Percentiles rank a stretch among this genome's conserved stretches.
phyloP scores from a whole-genome alignment of 2,888 invertebrate genomes.

The Prosopocoilus inquinatus region DNA sequence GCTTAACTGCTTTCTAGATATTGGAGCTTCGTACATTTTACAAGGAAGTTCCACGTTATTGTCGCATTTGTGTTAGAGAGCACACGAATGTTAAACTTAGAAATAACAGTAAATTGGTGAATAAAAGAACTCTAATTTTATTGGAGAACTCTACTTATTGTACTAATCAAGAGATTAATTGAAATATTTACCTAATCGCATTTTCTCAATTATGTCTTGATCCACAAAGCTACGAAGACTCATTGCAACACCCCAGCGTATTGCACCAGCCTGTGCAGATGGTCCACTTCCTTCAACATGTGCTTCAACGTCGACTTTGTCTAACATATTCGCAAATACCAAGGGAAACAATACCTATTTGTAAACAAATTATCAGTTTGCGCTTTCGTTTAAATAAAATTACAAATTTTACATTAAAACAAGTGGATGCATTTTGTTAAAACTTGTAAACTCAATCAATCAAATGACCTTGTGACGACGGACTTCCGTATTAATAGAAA shows the following conservation, averaged over 20 bases:
- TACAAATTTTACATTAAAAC: too few relatives aligned
- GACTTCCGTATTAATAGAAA: too few relatives aligned
- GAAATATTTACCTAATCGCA: constrained; percentile 73
- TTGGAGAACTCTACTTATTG: neutral
- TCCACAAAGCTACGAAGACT: constrained; percentile 82
- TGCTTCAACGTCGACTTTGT: constrained; percentile 81
- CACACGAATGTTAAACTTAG: too few relatives aligned
- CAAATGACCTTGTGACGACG: too few relatives aligned
- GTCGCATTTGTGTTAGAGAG: too few relatives aligned
- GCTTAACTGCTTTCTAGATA: too few relatives aligned
- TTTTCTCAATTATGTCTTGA: constrained; percentile 70
- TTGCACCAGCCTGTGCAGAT: constrained; percentile 83
- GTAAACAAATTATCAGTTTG: constrained; percentile 23
- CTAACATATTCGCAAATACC: constrained; percentile 71
- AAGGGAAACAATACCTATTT: constrained; percentile 79
- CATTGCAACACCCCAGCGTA: constrained; percentile 85
- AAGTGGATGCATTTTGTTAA: too few relatives aligned
- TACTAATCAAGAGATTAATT: neutral
- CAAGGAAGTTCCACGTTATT: too few relatives aligned
- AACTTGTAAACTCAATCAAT: too few relatives aligned
- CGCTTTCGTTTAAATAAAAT: too few relatives aligned
- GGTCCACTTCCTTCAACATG: constrained; percentile 70
- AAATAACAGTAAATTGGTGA: too few relatives aligned
- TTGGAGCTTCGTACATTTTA: too few relatives aligned
- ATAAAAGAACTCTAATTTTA: constrained; percentile 2